These are phyloP conservation scores for Stichodactyla helianthus DNA, from an alignment of 64 coral and sea anemone species.

Conservation along the genomic window DNA sequence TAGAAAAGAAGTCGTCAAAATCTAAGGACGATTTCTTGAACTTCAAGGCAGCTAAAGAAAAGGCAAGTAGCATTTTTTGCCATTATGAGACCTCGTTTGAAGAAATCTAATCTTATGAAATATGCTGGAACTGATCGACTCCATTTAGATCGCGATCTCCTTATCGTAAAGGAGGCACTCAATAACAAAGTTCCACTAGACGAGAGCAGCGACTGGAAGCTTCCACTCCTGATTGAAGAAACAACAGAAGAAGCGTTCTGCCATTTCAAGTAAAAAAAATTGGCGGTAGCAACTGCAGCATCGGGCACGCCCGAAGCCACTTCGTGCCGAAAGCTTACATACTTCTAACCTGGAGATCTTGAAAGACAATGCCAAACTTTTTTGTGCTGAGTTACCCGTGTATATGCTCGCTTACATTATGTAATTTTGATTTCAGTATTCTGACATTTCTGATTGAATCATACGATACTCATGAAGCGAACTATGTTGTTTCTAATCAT, in stretches of 20 bases:
- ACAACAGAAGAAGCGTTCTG: not conserved
- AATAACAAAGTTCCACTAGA: constrained; percentile 20
- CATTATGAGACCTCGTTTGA: constrained; percentile 19
- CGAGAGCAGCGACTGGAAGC: not conserved
- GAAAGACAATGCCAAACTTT: too few species aligned
- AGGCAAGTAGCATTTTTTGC: constrained; percentile 29
- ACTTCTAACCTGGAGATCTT: not conserved
- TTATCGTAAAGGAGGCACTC: constrained; percentile 29
- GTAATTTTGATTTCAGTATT: too few species aligned
- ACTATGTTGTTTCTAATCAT: too few species aligned
- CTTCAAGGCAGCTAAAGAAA: constrained; percentile 33
- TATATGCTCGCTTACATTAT: too few species aligned
- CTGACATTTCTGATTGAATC: too few species aligned
- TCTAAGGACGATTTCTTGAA: not conserved
- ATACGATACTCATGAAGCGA: too few species aligned
- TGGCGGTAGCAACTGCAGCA: not conserved
- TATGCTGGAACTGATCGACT: constrained; percentile 25
- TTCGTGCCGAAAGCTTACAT: not conserved
- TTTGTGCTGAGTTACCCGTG: too few species aligned
- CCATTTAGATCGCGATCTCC: constrained; percentile 10
- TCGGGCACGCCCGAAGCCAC: not conserved
- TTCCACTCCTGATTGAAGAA: constrained; percentile 1
- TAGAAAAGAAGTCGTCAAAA: constrained; percentile 8
- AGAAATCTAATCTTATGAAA: constrained; percentile 23
- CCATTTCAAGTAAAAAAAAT: not conserved